These are phyloP conservation scores for Epizoanthus fatuus DNA, from an alignment of 92 coral and sea anemone species.

Conservation along the genomic window DNA sequence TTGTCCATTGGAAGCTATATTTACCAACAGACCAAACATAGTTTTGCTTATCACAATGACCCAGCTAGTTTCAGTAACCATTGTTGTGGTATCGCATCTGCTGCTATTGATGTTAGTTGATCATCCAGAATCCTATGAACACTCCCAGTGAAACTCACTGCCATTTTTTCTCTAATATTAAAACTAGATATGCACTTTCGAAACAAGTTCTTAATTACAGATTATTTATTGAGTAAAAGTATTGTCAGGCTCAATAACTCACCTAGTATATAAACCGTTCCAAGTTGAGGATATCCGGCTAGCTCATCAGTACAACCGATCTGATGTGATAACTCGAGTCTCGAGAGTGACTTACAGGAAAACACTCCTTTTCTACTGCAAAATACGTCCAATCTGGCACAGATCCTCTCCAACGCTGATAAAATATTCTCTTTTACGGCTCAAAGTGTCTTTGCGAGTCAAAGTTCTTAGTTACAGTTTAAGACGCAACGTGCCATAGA, in stretches of 20 bases:
- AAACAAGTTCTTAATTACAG: conserved; percentile 23
- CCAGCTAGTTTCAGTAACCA: not conserved
- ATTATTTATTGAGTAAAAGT: conserved; percentile 26
- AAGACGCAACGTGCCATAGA: conserved; percentile 1
- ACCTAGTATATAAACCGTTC: conserved; percentile 32
- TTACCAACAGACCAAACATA: conserved; percentile 5
- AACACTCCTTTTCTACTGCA: not conserved
- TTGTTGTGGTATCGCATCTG: not conserved
- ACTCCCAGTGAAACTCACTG: not conserved
- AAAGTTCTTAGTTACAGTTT: not conserved
- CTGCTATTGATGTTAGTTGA: not conserved
- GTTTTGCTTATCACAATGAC: conserved; percentile 19
- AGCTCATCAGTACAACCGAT: conserved; percentile 3
- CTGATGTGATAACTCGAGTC: conserved; percentile 4
- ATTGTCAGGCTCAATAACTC: conserved; percentile 24
- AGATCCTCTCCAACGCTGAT: no score
- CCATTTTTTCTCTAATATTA: not conserved
- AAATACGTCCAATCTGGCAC: not conserved
- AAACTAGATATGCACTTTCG: not conserved
- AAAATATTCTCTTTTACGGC: no score
- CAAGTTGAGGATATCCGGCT: conserved; percentile 42
- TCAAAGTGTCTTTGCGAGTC: not conserved
- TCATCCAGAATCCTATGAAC: not conserved
- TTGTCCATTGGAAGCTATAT: not conserved
- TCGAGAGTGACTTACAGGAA: not conserved